A percentile compares a stretch with the other conserved stretches of the same genome.
Evolutionary conservation across 2,113 vertebrate species (phyloP).

Genomic region (Hippocampus zosterae): DNA sequence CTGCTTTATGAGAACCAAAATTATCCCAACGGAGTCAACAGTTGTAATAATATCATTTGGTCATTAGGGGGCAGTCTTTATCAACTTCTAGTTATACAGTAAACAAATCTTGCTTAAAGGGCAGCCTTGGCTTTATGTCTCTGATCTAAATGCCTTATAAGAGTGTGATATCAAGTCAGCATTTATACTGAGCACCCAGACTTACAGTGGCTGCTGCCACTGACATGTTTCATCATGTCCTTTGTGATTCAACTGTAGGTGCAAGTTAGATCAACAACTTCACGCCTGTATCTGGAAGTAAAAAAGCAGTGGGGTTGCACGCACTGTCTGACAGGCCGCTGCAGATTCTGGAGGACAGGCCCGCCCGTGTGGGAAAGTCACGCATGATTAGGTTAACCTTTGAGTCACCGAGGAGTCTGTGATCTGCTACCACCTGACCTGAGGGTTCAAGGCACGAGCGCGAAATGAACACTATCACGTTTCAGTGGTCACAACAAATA

Average conservation of each 20-base stretch:
- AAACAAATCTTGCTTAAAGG: constrained; percentile 11
- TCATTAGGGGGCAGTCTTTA: constrained; percentile 64
- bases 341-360: constrained; percentile 45
- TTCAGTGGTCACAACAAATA: constrained; percentile 64
- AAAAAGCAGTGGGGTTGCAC: constrained; percentile 51
- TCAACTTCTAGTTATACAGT: constrained; percentile 4
- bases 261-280: not conserved
- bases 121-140: constrained; percentile 1
- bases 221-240: constrained; percentile 1
- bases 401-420: constrained; percentile 56
- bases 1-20: not conserved
- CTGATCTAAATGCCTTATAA: not conserved
- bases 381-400: constrained; percentile 70
- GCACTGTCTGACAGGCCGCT: constrained; percentile 38
- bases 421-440: constrained; percentile 69
- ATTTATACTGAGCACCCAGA: not conserved
- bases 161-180: not conserved
- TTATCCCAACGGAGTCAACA: not conserved
- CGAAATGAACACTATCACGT: constrained; percentile 68
- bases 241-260: not conserved
- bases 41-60: constrained; percentile 9
- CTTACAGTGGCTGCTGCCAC: not conserved
- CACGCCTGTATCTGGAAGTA: constrained; percentile 16
- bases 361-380: constrained; percentile 53
- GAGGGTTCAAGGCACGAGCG: constrained; percentile 52